Evolutionary conservation across 2,888 invertebrate species (phyloP), one percentile per base, ranked within the genome.

Genomic region (Ophion slaviceki): DNA sequence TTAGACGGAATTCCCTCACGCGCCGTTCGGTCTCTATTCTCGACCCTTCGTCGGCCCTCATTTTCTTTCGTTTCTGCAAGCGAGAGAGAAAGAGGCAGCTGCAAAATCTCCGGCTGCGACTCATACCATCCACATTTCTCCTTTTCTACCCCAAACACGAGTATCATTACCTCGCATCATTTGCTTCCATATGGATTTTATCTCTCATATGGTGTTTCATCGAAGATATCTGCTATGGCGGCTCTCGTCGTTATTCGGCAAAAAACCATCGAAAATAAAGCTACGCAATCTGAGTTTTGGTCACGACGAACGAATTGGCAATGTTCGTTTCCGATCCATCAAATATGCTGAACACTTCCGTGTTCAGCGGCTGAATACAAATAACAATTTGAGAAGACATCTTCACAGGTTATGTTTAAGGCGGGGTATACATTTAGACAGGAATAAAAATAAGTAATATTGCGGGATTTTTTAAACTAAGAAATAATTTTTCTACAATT

Each of bases 11-110:
- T 76, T 79, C 28, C 61, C 53, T 71, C 57, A 53, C 24, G 40
- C 79, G 45, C 82, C 61, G 45, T 53, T 14, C 36, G 36, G 17
- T 64, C 53, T 40, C 53, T n/a, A 57, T 20, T 75, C 66, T 57
- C 62, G 68, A 14, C 77, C 70, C 36, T 20, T 61, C 80, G 75
- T 70, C 78, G 28, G 47, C 64, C 32, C 62, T 61, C 80, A 47
- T 45, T 17, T 74, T 45, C 40, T 76, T 62, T 59, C 67, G 40
- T 53, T 53, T 53, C 53, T 17, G 14, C 53, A 53, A 53, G 17
- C 53, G 53, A 53, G 53, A 14, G 53, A 17, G 17, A 5, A 17
- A 53, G 53, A 40, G 8, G 8, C 7, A 17, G 17, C 53, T 53
- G 14, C 14, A 17, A 53, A 53, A 53, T 53, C 53, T 53, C 17